Percentiles rank a stretch among this genome's conserved stretches.
phyloP scores from a whole-genome alignment of 2,797 vertebrate genomes.

The Lagorchestes hirsutus region DNA sequence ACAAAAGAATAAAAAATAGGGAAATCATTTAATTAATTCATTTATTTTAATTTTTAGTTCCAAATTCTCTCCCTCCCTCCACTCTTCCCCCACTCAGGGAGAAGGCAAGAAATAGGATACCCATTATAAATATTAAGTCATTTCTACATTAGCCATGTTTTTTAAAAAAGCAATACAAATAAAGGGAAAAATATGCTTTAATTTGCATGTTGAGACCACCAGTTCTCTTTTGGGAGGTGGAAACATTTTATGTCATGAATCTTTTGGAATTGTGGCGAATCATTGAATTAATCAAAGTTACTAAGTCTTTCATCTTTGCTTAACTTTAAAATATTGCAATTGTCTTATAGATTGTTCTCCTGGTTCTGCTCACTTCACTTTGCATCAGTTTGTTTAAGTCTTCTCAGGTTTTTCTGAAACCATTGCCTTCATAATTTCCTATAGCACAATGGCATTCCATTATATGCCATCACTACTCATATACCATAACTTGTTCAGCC shows the following conservation, averaged over 20 bases:
- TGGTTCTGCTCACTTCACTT: not conserved
- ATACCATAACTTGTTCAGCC: not conserved
- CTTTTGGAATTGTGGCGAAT: not conserved
- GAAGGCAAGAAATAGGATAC: not conserved
- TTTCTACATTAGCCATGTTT: not conserved
- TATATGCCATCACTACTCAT: not conserved
- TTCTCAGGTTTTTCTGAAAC: not conserved
- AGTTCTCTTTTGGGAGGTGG: not conserved
- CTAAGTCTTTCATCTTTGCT: not conserved
- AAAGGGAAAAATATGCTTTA: not conserved
- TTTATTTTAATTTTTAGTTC: not conserved
- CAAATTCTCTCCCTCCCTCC: not conserved
- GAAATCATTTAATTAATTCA: not conserved
- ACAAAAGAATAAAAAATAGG: not conserved
- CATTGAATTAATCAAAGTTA: not conserved
- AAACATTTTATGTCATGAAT: not conserved
- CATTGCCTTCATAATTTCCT: not conserved
- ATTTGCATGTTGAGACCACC: not conserved
- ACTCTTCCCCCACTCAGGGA: not conserved
- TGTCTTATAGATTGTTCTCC: not conserved
- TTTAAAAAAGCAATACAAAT: not conserved
- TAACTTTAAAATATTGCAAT: not conserved
- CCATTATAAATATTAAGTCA: not conserved
- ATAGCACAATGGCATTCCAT: not conserved
- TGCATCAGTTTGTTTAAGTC: not conserved